Evolutionary conservation across 1,140 invertebrate species (phyloP).

Genomic region (Metaphire vulgaris): DNA sequence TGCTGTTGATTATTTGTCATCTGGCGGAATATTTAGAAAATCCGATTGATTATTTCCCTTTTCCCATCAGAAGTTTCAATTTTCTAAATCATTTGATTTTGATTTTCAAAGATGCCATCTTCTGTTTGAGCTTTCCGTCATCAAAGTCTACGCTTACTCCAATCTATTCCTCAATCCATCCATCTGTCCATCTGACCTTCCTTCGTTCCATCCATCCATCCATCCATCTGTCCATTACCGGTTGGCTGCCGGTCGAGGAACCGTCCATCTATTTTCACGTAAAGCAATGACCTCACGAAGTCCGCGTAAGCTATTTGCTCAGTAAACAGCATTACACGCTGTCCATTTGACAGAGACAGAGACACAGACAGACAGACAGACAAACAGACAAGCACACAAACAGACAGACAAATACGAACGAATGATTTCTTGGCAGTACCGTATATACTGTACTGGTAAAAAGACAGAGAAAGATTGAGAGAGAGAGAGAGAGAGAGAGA

Average conservation of each 20-base stretch:
- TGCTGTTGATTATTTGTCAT: too few species aligned
- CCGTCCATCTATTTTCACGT: neutral
- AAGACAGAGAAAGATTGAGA: neutral
- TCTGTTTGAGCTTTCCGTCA: neutral
- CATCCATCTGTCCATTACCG: neutral
- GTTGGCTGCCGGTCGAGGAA: too few species aligned
- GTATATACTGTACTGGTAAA: neutral
- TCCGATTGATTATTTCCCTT: too few species aligned
- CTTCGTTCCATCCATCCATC: neutral
- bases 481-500: conserved; percentile 1
- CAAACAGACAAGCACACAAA: neutral
- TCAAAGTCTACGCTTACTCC: too few species aligned
- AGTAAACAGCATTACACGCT: neutral
- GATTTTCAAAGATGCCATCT: too few species aligned
- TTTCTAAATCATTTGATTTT: too few species aligned
- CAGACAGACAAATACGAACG: neutral
- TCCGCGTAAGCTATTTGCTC: neutral
- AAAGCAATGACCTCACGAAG: neutral
- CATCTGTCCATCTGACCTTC: neutral
- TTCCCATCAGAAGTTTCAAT: too few species aligned
- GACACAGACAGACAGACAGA: neutral
- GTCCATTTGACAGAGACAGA: neutral
- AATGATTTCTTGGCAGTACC: too few species aligned
- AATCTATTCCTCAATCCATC: neutral
- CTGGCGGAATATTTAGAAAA: too few species aligned